These are phyloP conservation scores for Platanista minor DNA, from an alignment of 2,113 vertebrate genomes.

Conservation along the genomic window DNA sequence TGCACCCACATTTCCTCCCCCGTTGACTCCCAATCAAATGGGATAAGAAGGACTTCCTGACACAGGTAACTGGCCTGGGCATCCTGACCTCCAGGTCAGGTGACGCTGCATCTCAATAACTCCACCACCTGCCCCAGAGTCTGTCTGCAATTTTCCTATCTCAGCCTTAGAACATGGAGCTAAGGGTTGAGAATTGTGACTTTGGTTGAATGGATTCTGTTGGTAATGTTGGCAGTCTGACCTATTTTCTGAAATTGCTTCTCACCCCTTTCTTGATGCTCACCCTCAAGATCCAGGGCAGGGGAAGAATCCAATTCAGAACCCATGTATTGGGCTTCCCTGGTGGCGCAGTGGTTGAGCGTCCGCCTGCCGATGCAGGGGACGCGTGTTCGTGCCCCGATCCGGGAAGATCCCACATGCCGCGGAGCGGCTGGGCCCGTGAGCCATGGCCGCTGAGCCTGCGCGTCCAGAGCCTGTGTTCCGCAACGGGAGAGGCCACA, in stretches of 20 bases:
- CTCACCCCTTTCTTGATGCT: neutral
- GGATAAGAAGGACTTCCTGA: neutral
- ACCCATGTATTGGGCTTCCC: too few relatives aligned
- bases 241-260: neutral
- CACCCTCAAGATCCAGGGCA: neutral
- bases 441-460: too few relatives aligned
- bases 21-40: neutral
- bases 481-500: too few relatives aligned
- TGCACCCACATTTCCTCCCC: neutral
- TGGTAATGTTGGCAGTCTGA: neutral
- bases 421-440: too few relatives aligned
- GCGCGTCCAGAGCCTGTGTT: too few relatives aligned
- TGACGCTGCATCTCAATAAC: neutral
- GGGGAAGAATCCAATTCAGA: neutral
- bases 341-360: too few relatives aligned
- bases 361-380: too few relatives aligned
- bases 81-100: neutral
- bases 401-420: too few relatives aligned
- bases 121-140: neutral
- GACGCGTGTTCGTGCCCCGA: too few relatives aligned
- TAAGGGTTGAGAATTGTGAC: neutral
- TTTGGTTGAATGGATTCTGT: neutral
- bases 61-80: neutral
- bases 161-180: neutral
- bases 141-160: neutral